Evolutionary conservation across 2,888 invertebrate species (phyloP), one percentile per base, ranked within the genome.

Genomic region (Ptychoptera albimana): DNA sequence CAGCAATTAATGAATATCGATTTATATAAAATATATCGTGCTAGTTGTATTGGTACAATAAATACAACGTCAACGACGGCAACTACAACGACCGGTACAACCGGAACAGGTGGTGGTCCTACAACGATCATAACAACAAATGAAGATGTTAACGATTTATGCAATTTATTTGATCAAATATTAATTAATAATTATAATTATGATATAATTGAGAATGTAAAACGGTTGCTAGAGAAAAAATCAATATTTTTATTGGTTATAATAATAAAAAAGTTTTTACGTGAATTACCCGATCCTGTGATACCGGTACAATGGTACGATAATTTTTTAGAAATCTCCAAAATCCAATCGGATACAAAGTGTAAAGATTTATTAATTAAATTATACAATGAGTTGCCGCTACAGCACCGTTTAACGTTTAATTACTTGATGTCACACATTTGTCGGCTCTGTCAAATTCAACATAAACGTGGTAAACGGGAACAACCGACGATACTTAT

Each of bases 231-330:
- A 50, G 72, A 74, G 15, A 32, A 41, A 41, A 23, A 23, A 23
- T 23, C 23, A 23, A 23, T 23, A 23, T 23, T 23, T 7, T 23
- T 23, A 23, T 23, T 23, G 7, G 50, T 53, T 35, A 72, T 72
- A 50, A 69, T 75, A 42, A 62, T 84, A 46, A 82, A 83, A 57
- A 79, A 79, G 57, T 83, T 77, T 59, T 64, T 84, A 37, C 61
- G 79, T 39, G 82, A 84, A 57, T 62, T 84, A 50, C 81, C 81
- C 1, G 81, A 83, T 60, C 80, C 83, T 5, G 69, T 84, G 43
- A 79, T 84, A 51, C 83, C 82, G 16, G 77, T 80, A 32, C 74
- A 75, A 56, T 76, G 75, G 70, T 84, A 84, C 59, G 77, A 79
- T 52, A 69, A 69, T 51, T 82, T 83, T 59, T 68, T 83, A 46